phyloP scores from a whole-genome alignment of 1,140 invertebrate genomes.

The Nymphalis io region DNA sequence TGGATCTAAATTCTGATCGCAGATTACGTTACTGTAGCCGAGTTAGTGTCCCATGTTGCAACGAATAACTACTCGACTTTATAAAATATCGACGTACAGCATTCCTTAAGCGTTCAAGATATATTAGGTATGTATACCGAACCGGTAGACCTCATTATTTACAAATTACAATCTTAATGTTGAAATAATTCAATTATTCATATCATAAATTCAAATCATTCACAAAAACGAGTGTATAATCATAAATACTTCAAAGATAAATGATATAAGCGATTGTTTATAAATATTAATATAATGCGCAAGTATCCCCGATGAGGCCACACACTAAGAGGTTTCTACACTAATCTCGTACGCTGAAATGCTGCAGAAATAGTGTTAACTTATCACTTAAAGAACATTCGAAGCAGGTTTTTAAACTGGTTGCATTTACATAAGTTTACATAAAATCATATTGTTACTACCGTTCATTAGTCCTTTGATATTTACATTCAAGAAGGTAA shows the following conservation, averaged over 20 bases:
- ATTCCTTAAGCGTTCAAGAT: conserved; percentile 22
- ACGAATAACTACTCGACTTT: conserved; percentile 25
- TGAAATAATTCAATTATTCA: conserved; percentile 23
- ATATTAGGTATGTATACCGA: conserved; percentile 21
- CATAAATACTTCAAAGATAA: conserved; percentile 14
- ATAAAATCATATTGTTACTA: conserved; percentile 29
- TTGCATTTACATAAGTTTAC: conserved; percentile 40
- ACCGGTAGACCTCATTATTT: conserved; percentile 31
- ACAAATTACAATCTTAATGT: conserved; percentile 27
- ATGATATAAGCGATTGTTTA: conserved; percentile 2
- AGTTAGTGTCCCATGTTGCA: conserved; percentile 28
- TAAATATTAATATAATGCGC: not conserved
- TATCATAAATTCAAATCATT: conserved; percentile 21
- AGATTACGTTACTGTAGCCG: conserved; percentile 41
- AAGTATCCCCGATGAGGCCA: not conserved
- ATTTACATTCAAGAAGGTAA: conserved; percentile 30
- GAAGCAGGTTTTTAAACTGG: conserved; percentile 39
- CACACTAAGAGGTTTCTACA: not conserved
- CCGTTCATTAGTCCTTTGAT: conserved; percentile 22
- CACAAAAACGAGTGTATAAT: conserved; percentile 11
- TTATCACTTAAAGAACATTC: not conserved
- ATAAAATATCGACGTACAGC: conserved; percentile 25
- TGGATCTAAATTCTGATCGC: conserved; percentile 56
- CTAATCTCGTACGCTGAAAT: not conserved
- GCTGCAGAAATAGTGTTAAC: not conserved